phyloP scores from a whole-genome alignment of 2,797 vertebrate genomes.

The Clarias pachynema region DNA sequence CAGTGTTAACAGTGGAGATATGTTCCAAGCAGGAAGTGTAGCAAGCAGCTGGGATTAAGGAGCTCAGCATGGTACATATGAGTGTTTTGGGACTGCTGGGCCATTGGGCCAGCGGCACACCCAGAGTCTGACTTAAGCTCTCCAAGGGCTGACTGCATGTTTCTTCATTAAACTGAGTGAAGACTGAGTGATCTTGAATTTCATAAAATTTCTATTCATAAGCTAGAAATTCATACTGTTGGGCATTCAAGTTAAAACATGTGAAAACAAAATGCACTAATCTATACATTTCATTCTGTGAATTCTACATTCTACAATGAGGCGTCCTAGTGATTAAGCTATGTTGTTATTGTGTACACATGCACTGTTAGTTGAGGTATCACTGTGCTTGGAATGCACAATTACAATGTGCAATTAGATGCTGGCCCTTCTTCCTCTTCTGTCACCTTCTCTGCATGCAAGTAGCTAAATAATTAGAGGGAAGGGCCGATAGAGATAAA shows the following conservation, averaged over 20 bases:
- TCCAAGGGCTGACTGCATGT: conserved; percentile 30
- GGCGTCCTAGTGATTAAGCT: conserved; percentile 66
- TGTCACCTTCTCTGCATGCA: conserved; percentile 31
- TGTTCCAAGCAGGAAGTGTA: conserved; percentile 2
- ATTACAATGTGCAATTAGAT: conserved; percentile 39
- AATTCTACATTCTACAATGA: conserved; percentile 60
- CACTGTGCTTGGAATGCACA: conserved; percentile 52
- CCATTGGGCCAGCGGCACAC: conserved; percentile 40
- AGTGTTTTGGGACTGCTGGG: conserved; percentile 29
- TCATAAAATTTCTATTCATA: conserved; percentile 37
- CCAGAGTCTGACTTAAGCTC: conserved; percentile 38
- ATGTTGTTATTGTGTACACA: conserved; percentile 55
- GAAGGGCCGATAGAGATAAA: conserved; percentile 6
- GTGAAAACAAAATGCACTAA: conserved; percentile 59
- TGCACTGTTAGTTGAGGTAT: conserved; percentile 46
- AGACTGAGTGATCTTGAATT: conserved; percentile 60
- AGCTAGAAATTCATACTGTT: conserved; percentile 38
- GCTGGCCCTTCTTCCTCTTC: conserved; percentile 26
- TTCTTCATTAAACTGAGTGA: conserved; percentile 57
- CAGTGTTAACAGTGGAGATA: conserved; percentile 40
- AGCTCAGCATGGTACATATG: conserved; percentile 19
- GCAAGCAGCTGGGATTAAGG: conserved; percentile 38
- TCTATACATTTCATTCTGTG: conserved; percentile 63
- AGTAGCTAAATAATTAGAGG: conserved; percentile 6
- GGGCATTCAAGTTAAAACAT: conserved; percentile 57